Base-by-base conservation (phyloP, 2,797 vertebrate species). In the Cuculus canorus region DNA sequence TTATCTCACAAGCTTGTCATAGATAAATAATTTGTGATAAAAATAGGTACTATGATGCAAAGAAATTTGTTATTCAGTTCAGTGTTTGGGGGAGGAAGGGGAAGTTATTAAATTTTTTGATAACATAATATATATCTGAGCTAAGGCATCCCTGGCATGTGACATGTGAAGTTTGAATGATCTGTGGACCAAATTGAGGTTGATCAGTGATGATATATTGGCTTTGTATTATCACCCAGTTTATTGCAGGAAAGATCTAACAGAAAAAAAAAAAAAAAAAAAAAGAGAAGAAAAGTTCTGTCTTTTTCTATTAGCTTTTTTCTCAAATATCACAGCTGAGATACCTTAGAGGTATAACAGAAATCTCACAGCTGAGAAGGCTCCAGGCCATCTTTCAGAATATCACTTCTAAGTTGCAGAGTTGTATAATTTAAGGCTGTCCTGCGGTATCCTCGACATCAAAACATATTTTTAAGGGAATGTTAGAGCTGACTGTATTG, bases 361-460 rank as follows among this genome's bases (percentile, higher is more conserved):
- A 89, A 70, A 87, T 81, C 33, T 82, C 35, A 64, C 24, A 60
- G 35, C n/a, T 75, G 32, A 94, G 65, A 78, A 86, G 33, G 52
- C 82, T 92, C 21, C 57, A 57, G 48, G 68, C 23, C 25, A n/a
- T 56, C 69, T 70, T 88, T 91, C 64, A 85, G 39, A 88, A 77
- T 52, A 71, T 0, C 2, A 48, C 11, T 88, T 84, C 56, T 52
- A 78, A 86, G 43, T 45, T 71, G 17, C 52, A 80, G 16, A 63
- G 27, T 17, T 63, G 39, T 35, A 68, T 53, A 71, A 82, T 86
- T 70, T 87, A 82, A 85, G 71, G 48, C 22, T 91, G 35, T 82
- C 65, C 50, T 57, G 61, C 1, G 3, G 25, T 41, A 88, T 17
- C 15, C 7, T 70, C 24, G 27, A 66, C 19, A 82, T 77, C 21